phyloP scores from a whole-genome alignment of 1,140 invertebrate genomes.

The Brachionus rubens region DNA sequence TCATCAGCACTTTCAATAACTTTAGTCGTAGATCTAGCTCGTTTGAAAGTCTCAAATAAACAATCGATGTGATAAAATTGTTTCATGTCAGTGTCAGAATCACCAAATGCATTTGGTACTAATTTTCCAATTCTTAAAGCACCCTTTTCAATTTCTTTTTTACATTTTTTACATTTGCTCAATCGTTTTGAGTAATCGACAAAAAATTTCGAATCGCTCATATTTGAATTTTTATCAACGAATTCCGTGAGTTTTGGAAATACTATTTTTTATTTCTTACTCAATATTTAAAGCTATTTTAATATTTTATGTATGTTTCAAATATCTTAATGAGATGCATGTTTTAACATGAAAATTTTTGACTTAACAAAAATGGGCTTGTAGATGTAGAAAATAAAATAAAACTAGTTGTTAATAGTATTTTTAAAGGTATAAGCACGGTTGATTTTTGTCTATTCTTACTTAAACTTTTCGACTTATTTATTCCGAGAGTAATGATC shows the following conservation, averaged over 20 bases:
- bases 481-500: too few relatives aligned
- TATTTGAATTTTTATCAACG: slow-evolving; percentile 19
- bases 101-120: slow-evolving; percentile 70
- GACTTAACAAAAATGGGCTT: too few relatives aligned
- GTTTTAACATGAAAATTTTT: slow-evolving; percentile 34
- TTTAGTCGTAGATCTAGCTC: slow-evolving; percentile 75
- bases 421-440: too few relatives aligned
- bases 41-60: slow-evolving; percentile 73
- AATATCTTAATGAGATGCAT: slow-evolving; percentile 7
- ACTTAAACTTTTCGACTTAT: too few relatives aligned
- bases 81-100: slow-evolving; percentile 76
- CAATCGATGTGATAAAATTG: slow-evolving; percentile 77
- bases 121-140: slow-evolving; percentile 71
- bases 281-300: background rate
- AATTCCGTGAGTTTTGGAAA: too few relatives aligned
- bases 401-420: too few relatives aligned
- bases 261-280: background rate
- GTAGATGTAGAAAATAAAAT: too few relatives aligned
- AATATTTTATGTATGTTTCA: slow-evolving; percentile 32
- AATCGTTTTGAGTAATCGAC: slow-evolving; percentile 32
- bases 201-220: slow-evolving; percentile 30
- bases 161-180: slow-evolving; percentile 74
- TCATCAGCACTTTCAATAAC: slow-evolving; percentile 75
- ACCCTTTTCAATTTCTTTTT: slow-evolving; percentile 72
- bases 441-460: too few relatives aligned